Evolutionary conservation across 2,113 vertebrate genomes (phyloP), one percentile per base, ranked within the genome.

Genomic region (Hemiprocne comata): DNA sequence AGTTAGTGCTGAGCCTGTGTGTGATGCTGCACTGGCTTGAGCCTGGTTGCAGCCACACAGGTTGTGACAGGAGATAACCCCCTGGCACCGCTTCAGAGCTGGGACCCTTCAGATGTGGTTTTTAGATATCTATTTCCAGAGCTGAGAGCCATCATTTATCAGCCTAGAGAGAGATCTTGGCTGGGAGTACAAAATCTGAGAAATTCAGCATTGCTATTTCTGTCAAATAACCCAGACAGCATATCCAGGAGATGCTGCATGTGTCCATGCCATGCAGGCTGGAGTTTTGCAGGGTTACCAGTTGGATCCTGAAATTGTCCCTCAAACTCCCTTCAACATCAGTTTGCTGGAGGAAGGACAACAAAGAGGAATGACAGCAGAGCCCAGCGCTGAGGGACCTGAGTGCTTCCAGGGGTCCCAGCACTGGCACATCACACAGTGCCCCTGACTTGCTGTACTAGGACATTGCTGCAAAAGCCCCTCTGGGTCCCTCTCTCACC

Each of bases 1-100:
- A 84, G 69, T 7, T 57, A 5, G 34, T 1, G 3, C 38, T 16
- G 42, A 75, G 62, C 57, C 53, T 66, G 33, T 17, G 58, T 53
- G 60, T 51, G 13, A 4, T 17, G n/a, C 33, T 5, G 2, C 2
- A 1, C 48, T 73, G 75, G 24, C 17, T 2, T 0, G 7, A 66
- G 53, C 44, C 38, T 2, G 1, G 54, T n/a, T 1, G 2, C 44
- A 88, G 67, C 36, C 11, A 4, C 20, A 2, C 0, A 11, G 73
- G 31, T 38, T 87, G 66, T 36, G 44, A 79, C 24, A n/a, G 85
- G 60, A 88, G 50, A 83, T 24, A 71, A 34, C 21, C 36, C 53
- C 60, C 40, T 46, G 81, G 87, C 55, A 83, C 26, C 11, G 5
- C 81, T 83, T 67, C 71, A 76, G 93, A 84, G 74, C 62, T 67